Conservation (phyloP, 53 echinoderm and acorn worm species). For the Hippasteria phrygiana region DNA sequence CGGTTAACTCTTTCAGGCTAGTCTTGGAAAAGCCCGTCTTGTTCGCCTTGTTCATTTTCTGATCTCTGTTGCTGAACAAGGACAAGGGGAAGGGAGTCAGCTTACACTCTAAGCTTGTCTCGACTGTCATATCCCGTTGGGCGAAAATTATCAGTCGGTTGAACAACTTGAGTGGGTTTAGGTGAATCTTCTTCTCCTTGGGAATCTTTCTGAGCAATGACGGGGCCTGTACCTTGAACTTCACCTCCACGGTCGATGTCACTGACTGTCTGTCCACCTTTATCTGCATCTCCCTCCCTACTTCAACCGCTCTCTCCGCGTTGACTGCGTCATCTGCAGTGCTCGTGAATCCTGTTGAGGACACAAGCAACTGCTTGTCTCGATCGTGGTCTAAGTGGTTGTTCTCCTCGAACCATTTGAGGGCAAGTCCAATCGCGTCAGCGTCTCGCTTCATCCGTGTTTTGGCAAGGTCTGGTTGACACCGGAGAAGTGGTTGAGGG, state of each 20-base stretch:
- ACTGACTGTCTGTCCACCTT: constrained; percentile 18
- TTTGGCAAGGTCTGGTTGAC: constrained; percentile 5
- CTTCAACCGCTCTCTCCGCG: constrained; percentile 20
- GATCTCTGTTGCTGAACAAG: constrained; percentile 7
- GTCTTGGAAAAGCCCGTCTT: constrained; percentile 28
- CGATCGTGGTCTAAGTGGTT: not conserved
- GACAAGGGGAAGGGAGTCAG: constrained; percentile 1
- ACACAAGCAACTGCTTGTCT: not conserved
- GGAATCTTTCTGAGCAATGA: not conserved
- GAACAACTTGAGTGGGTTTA: constrained; percentile 20
- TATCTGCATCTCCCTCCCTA: constrained; percentile 33
- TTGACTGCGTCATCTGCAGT: not conserved
- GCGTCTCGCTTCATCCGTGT: constrained; percentile 21
- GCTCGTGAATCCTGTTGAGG: constrained; percentile 17
- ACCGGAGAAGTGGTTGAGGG: constrained; percentile 15
- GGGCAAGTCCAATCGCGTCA: constrained; percentile 1
- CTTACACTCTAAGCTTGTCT: not conserved
- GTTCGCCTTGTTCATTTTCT: not conserved
- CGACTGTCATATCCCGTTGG: constrained; percentile 8
- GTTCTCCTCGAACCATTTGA: constrained; percentile 15
- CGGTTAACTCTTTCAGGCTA: not conserved
- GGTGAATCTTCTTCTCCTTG: constrained; percentile 18
- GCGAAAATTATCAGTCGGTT: constrained; percentile 26
- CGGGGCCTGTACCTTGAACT: constrained; percentile 15
- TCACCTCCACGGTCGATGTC: not conserved